A percentile compares a stretch with the other conserved stretches of the same genome.
phyloP scores from a whole-genome alignment of 2,888 invertebrate species.

The Andricus quercusramuli region DNA sequence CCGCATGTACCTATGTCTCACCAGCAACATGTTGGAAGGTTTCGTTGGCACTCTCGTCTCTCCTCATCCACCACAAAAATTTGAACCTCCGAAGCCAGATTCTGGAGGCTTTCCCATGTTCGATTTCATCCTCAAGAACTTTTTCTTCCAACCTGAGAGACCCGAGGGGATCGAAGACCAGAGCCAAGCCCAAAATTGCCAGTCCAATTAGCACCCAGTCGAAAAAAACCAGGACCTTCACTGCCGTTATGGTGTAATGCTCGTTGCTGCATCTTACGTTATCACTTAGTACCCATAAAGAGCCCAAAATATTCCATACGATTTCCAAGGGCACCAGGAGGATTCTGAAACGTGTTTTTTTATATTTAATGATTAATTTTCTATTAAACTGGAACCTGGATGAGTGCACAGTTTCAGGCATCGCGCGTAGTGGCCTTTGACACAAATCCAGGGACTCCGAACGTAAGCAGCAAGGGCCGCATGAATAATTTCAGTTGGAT shows the following conservation, averaged over 20 bases:
- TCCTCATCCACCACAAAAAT: slow-evolving; percentile 86
- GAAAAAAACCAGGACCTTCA: slow-evolving; percentile 88
- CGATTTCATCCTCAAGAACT: slow-evolving; percentile 80
- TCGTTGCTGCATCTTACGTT: slow-evolving; percentile 84
- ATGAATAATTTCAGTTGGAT: too few species aligned
- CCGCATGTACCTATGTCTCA: slow-evolving; percentile 78
- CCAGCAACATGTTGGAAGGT: slow-evolving; percentile 90
- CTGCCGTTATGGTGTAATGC: slow-evolving; percentile 86
- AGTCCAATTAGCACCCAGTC: slow-evolving; percentile 90
- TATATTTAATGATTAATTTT: too few species aligned
- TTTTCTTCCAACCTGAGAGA: slow-evolving; percentile 67
- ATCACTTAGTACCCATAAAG: slow-evolving; percentile 89
- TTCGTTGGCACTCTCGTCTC: slow-evolving; percentile 88
- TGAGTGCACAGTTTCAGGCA: too few species aligned
- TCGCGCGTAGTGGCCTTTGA: too few species aligned
- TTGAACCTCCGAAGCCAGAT: slow-evolving; percentile 88
- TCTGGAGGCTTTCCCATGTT: slow-evolving; percentile 85
- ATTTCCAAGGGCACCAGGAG: slow-evolving; percentile 88
- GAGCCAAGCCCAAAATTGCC: slow-evolving; percentile 86
- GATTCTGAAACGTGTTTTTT: slow-evolving; percentile 80
- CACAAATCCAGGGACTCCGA: too few species aligned
- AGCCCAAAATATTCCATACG: slow-evolving; percentile 89
- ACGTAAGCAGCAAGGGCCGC: too few species aligned
- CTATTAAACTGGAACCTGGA: too few species aligned
- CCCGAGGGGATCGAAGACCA: slow-evolving; percentile 92